These are phyloP conservation scores for Temnothorax curvispinosus DNA, from an alignment of 1,140 invertebrate genomes.

Conservation along the genomic window DNA sequence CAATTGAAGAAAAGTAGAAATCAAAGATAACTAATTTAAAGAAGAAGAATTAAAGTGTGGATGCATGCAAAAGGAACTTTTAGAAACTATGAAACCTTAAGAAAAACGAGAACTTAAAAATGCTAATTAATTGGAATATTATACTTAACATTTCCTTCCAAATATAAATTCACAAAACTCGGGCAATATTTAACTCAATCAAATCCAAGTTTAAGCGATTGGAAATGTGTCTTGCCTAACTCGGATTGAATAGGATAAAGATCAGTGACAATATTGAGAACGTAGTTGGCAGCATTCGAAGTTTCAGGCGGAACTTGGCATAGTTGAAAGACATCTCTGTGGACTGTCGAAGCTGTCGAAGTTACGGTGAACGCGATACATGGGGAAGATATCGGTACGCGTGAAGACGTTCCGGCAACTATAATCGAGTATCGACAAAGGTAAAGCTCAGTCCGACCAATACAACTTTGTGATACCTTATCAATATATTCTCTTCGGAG, in stretches of 20 bases:
- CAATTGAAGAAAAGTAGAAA: not conserved
- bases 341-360: conserved; percentile 48
- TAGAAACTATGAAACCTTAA: not conserved
- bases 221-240: not conserved
- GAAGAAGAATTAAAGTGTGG: not conserved
- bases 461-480: conserved; percentile 14
- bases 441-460: conserved; percentile 11
- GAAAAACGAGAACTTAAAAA: not conserved
- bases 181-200: not conserved
- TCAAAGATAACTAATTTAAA: not conserved
- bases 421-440: conserved; percentile 46
- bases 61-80: too few species aligned
- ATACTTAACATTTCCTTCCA: not conserved
- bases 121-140: not conserved
- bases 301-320: conserved; percentile 28
- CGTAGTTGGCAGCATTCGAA: conserved; percentile 34
- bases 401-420: conserved; percentile 45
- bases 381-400: conserved; percentile 16
- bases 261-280: conserved; percentile 23
- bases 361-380: conserved; percentile 29
- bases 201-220: not conserved
- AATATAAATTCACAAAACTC: not conserved
- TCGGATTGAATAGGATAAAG: conserved; percentile 20
- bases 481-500: not conserved
- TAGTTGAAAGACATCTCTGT: conserved; percentile 17